phyloP scores from a whole-genome alignment of 92 coral and sea anemone species.

The Porites divaricata region DNA sequence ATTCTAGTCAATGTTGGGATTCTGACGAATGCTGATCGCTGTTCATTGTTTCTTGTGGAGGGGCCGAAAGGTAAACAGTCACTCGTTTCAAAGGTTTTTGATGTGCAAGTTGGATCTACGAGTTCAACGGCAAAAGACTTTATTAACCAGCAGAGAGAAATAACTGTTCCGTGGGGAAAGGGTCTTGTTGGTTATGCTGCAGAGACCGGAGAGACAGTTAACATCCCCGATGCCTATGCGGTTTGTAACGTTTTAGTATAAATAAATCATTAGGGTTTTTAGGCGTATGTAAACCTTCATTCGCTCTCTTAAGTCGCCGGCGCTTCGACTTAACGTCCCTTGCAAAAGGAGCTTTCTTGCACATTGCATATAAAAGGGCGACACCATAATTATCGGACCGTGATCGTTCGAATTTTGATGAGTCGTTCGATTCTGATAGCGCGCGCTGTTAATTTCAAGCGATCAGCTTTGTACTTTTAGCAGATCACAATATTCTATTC shows the following conservation, averaged over 20 bases:
- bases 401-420: constrained; percentile 27
- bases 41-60: constrained; percentile 96
- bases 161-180: constrained; percentile 97
- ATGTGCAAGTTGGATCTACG: constrained; percentile 89
- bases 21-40: constrained; percentile 98
- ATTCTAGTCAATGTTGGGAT: constrained; percentile 99
- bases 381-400: constrained; percentile 22
- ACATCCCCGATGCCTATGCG: constrained; percentile 99
- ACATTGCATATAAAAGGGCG: not conserved
- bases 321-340: constrained; percentile 34
- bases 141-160: constrained; percentile 87
- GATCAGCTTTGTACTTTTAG: constrained; percentile 1
- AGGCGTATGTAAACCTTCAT: constrained; percentile 80
- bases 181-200: constrained; percentile 99
- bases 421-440: constrained; percentile 25
- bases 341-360: constrained; percentile 46
- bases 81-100: constrained; percentile 98
- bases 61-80: constrained; percentile 96
- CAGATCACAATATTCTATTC: not conserved
- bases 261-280: constrained; percentile 89
- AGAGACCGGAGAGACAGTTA: constrained; percentile 97
- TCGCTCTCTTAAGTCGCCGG: constrained; percentile 66
- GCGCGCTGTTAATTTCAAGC: constrained; percentile 22
- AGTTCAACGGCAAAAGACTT: constrained; percentile 81
- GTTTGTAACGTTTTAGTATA: constrained; percentile 89